Evolutionary conservation across 2,888 invertebrate genomes (phyloP).

Genomic region (Tubulanus polymorphus): DNA sequence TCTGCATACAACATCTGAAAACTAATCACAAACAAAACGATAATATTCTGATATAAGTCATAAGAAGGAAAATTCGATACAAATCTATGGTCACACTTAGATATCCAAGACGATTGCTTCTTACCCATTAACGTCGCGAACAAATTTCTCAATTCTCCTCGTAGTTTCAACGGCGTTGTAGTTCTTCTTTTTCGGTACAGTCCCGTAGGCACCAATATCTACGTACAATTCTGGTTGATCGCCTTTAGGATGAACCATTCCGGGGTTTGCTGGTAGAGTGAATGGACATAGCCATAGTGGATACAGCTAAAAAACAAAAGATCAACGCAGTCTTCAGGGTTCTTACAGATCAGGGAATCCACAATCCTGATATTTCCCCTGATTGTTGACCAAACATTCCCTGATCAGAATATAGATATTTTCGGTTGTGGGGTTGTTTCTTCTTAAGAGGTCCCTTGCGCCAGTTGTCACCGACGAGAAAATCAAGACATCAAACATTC

Average conservation of each 20-base stretch:
- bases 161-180: conserved; percentile 67
- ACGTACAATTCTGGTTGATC: conserved; percentile 64
- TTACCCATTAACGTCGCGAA: conserved; percentile 64
- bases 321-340: too few relatives aligned
- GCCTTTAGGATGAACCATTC: conserved; percentile 64
- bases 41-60: not conserved
- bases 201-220: conserved; percentile 78
- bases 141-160: conserved; percentile 67
- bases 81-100: not conserved
- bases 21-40: conserved; percentile 45
- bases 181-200: conserved; percentile 62
- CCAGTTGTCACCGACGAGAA: too few relatives aligned
- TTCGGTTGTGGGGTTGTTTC: too few relatives aligned
- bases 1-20: conserved; percentile 85
- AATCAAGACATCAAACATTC: too few relatives aligned
- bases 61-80: not conserved
- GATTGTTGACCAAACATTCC: too few relatives aligned
- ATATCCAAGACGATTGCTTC: conserved; percentile 5
- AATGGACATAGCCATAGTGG: conserved; percentile 83
- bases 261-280: conserved; percentile 65
- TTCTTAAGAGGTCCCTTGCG: too few relatives aligned
- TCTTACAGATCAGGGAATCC: too few relatives aligned
- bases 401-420: too few relatives aligned
- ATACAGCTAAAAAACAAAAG: conserved; percentile 61
- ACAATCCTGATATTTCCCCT: too few relatives aligned